These are phyloP conservation scores for Eurypyga helias DNA, from an alignment of 2,113 vertebrate genomes.

Conservation along the genomic window DNA sequence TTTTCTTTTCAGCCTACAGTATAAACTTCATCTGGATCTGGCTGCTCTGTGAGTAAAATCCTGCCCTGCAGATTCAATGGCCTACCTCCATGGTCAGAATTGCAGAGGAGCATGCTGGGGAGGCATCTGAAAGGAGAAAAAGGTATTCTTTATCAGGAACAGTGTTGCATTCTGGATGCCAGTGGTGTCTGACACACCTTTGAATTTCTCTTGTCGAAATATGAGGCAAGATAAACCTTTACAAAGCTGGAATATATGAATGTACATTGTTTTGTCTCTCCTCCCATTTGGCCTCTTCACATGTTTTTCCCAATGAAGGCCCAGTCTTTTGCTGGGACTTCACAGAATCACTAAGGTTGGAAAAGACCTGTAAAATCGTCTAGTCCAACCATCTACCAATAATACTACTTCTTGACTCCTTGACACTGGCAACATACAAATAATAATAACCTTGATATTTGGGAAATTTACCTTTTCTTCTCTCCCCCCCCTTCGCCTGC, in stretches of 20 bases:
- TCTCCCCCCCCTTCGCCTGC: not conserved
- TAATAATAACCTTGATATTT: not conserved
- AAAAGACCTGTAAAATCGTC: no score
- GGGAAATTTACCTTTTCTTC: not conserved
- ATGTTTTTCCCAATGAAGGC: not conserved
- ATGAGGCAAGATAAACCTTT: not conserved
- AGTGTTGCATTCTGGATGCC: not conserved
- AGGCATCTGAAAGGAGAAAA: not conserved
- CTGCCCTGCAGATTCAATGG: no score
- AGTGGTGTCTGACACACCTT: accelerated
- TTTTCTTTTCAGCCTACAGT: not conserved
- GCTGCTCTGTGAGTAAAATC: accelerated
- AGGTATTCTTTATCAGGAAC: not conserved
- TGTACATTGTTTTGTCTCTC: not conserved
- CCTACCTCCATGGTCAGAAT: no score
- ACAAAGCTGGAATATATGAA: not conserved
- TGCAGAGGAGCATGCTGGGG: not conserved
- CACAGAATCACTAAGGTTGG: no score
- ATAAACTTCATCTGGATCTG: not conserved
- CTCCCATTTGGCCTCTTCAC: not conserved
- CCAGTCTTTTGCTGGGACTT: not conserved
- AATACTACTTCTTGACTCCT: no score
- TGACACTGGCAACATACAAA: no score
- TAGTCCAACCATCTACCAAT: no score
- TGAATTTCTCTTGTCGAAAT: not conserved